Percentiles rank a stretch among this genome's conserved stretches.
These are phyloP conservation scores for Drosophila miranda DNA, from an alignment of 1,140 invertebrate genomes.

Conservation along the genomic window DNA sequence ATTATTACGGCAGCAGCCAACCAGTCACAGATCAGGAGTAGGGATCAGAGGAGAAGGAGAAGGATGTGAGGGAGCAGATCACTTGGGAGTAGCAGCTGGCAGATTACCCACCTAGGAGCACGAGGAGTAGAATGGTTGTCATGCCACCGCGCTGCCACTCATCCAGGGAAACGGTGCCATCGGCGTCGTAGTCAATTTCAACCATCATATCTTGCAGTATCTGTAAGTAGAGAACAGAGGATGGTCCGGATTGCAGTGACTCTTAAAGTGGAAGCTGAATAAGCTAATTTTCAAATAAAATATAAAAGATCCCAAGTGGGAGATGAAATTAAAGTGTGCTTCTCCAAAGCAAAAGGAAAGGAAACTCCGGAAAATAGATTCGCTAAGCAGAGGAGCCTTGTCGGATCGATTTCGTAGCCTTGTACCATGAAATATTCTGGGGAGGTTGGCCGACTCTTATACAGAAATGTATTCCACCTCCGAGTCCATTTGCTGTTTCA, in stretches of 20 bases:
- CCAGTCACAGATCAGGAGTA: conserved; percentile 44
- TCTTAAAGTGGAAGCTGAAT: conserved; percentile 7
- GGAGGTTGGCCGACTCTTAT: neutral
- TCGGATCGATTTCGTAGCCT: conserved; percentile 3
- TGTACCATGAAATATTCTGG: conserved; percentile 15
- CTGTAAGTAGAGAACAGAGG: conserved; percentile 84
- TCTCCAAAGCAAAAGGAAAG: conserved; percentile 10
- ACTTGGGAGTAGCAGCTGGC: too few species aligned
- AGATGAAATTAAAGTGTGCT: neutral
- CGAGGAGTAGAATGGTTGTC: conserved; percentile 97
- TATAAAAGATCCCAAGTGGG: too few species aligned
- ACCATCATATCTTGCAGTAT: conserved; percentile 99
- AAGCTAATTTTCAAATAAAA: conserved; percentile 49
- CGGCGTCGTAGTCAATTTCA: conserved; percentile 98
- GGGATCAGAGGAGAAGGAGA: neutral
- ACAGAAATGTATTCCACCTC: conserved; percentile 49
- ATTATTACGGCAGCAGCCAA: conserved; percentile 71
- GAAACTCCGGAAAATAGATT: too few species aligned
- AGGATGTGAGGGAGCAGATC: too few species aligned
- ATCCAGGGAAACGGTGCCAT: conserved; percentile 98
- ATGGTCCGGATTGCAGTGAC: conserved; percentile 37
- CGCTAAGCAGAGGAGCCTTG: too few species aligned
- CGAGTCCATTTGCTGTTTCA: conserved; percentile 31
- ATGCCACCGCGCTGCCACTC: conserved; percentile 98
- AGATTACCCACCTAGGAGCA: conserved; percentile 89